Evolutionary conservation across 2,797 vertebrate species (phyloP), one percentile per base, ranked within the genome.

Genomic region (Pithecia hirsuta): DNA sequence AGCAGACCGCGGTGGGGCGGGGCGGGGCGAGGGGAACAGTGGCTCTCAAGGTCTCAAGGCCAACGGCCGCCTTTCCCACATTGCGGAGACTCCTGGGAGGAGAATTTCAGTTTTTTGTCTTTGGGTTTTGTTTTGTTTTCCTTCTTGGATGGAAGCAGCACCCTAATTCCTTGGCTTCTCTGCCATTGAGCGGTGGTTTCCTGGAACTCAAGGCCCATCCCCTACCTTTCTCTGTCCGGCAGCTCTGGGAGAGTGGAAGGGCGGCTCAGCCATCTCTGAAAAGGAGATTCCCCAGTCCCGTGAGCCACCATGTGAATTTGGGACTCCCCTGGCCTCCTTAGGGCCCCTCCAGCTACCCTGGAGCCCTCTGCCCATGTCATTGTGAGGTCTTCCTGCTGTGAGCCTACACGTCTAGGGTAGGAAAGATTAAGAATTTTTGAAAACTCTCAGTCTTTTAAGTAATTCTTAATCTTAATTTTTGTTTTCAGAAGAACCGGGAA

Each of bases 41-140:
- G 41, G 57, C 76, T 78, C n/a, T 94, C 64, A 67, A 20, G 19
- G 19, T 41, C 81, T 52, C 19, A 52, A 52, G 67, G 67, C 57
- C 30, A 26, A 28, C 2, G 2, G 26, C 28, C 10, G 13, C 36
- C 1, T 1, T 14, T 17, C 9, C 52, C 9, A 2, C 13, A 2
- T 4, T 7, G 0, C 14, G 0, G 26, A 36, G 93, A 39, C 72
- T 93, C 48, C 67, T 44, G 76, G 76, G 57, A 70, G 55, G 5
- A 39, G 46, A 84, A 15, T 26, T 15, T 10, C 15, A 55, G 20
- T 13, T 20, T 28, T 14, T 19, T 22, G 22, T 39, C 39, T 19
- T 36, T 72, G 36, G 20, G 67, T 70, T 50, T 7, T 26, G 46
- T 46, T 15, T 57, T 30, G 7, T 13, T 14, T 72, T 46, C 2